Evolutionary conservation across 1,140 invertebrate species (phyloP).

Genomic region (Mycetomoellerius zeteki): DNA sequence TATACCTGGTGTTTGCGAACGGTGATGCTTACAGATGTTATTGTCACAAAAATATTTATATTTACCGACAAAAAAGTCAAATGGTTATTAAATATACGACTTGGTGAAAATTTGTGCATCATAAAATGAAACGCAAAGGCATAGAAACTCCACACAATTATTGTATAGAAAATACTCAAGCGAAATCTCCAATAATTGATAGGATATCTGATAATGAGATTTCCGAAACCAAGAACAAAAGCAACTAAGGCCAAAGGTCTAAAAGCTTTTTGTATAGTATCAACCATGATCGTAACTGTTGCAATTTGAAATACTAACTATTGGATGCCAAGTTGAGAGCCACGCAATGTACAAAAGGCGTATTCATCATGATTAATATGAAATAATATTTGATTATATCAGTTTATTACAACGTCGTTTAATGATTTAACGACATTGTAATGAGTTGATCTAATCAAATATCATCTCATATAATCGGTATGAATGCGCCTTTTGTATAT

Average conservation of each 20-base stretch:
- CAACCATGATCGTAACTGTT: slow-evolving; percentile 15
- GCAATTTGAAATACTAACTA: neutral
- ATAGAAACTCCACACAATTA: neutral
- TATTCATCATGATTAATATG: neutral
- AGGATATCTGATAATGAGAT: neutral
- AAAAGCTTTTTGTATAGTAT: slow-evolving; percentile 11
- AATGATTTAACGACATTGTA: slow-evolving; percentile 11
- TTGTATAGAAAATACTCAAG: neutral
- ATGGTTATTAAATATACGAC: neutral
- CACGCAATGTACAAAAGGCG: neutral
- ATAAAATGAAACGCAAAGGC: neutral
- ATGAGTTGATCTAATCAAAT: too few relatives aligned
- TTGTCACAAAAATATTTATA: neutral
- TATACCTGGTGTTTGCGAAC: slow-evolving; percentile 10
- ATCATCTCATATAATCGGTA: too few relatives aligned
- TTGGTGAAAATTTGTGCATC: neutral
- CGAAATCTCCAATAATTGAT: neutral
- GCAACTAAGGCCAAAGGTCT: neutral
- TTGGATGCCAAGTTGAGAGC: neutral
- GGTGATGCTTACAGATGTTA: slow-evolving; percentile 4
- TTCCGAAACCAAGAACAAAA: slow-evolving; percentile 21
- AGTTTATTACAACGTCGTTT: neutral
- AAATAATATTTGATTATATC: slow-evolving; percentile 28
- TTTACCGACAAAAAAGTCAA: neutral
- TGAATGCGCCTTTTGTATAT: too few relatives aligned